A percentile compares a stretch with the other conserved stretches of the same genome.
These are phyloP conservation scores for Palloptera scutellata DNA, from an alignment of 2,888 invertebrate genomes.

Conservation along the genomic window DNA sequence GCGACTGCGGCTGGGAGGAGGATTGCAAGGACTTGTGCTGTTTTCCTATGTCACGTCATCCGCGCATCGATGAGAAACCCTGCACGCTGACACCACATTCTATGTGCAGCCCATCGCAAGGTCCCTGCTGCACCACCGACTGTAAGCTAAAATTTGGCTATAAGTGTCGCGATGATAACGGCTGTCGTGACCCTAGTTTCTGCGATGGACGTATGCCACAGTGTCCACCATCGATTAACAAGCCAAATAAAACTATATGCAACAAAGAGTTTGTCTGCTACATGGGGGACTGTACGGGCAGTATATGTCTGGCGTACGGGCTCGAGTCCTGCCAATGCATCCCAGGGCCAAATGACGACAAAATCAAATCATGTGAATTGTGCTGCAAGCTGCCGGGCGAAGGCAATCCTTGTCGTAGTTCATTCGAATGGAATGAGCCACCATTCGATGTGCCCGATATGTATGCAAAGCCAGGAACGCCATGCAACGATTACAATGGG, in stretches of 20 bases:
- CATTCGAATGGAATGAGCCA: slow-evolving; percentile 87
- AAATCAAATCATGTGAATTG: slow-evolving; percentile 89
- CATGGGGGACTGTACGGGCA: slow-evolving; percentile 95
- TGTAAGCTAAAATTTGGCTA: slow-evolving; percentile 86
- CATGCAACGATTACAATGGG: slow-evolving; percentile 93
- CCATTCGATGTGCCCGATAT: slow-evolving; percentile 93
- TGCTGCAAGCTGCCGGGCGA: slow-evolving; percentile 90
- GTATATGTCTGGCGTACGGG: slow-evolving; percentile 96
- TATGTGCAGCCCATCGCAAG: slow-evolving; percentile 69
- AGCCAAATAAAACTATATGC: slow-evolving; percentile 93
- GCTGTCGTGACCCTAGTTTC: slow-evolving; percentile 90
- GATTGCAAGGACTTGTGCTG: slow-evolving; percentile 96
- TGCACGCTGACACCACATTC: slow-evolving; percentile 82
- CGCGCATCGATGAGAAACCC: slow-evolving; percentile 79
- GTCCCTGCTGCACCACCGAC: slow-evolving; percentile 92
- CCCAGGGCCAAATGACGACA: slow-evolving; percentile 78
- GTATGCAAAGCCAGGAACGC: slow-evolving; percentile 92
- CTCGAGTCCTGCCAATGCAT: slow-evolving; percentile 95
- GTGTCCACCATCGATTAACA: slow-evolving; percentile 92
- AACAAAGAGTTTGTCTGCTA: slow-evolving; percentile 97
- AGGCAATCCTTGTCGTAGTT: slow-evolving; percentile 83
- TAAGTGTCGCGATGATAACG: slow-evolving; percentile 92
- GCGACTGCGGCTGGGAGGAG: slow-evolving; percentile 98
- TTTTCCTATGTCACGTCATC: slow-evolving; percentile 85
- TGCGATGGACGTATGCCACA: slow-evolving; percentile 89